Conservation (phyloP, 2,888 invertebrate genomes). For the Cistogaster globosa region DNA sequence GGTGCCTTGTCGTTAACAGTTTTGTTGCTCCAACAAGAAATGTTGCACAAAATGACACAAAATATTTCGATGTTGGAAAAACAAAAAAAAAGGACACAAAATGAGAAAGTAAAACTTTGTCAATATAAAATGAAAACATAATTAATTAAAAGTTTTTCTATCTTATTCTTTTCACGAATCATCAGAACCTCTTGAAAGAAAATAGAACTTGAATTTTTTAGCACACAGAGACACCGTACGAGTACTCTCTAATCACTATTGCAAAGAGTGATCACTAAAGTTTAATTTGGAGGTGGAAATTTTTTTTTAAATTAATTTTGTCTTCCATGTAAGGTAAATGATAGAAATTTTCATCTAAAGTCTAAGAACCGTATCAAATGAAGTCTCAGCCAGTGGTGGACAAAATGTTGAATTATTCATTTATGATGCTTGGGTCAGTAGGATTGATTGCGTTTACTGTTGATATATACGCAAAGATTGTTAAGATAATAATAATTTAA, state of each 20-base stretch:
- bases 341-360: too few relatives aligned
- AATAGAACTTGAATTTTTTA: slow-evolving; percentile 42
- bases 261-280: background rate
- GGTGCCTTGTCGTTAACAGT: background rate
- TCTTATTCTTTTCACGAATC: background rate
- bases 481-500: too few relatives aligned
- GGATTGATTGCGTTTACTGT: too few relatives aligned
- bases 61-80: background rate
- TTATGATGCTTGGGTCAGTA: too few relatives aligned
- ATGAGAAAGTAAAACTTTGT: slow-evolving; percentile 23
- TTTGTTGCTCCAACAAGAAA: background rate
- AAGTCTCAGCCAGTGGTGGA: too few relatives aligned
- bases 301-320: too few relatives aligned
- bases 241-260: background rate
- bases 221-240: slow-evolving; percentile 14
- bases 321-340: too few relatives aligned
- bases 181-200: slow-evolving; percentile 40
- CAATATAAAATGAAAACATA: slow-evolving; percentile 61
- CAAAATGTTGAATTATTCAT: too few relatives aligned
- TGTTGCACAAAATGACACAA: slow-evolving; percentile 9
- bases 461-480: too few relatives aligned
- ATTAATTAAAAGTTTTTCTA: slow-evolving; percentile 67
- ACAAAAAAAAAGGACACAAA: slow-evolving; percentile 23
- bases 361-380: too few relatives aligned
- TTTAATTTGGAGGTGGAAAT: too few relatives aligned